phyloP scores from a whole-genome alignment of 2,888 invertebrate genomes.

The Prosopocoilus inquinatus region DNA sequence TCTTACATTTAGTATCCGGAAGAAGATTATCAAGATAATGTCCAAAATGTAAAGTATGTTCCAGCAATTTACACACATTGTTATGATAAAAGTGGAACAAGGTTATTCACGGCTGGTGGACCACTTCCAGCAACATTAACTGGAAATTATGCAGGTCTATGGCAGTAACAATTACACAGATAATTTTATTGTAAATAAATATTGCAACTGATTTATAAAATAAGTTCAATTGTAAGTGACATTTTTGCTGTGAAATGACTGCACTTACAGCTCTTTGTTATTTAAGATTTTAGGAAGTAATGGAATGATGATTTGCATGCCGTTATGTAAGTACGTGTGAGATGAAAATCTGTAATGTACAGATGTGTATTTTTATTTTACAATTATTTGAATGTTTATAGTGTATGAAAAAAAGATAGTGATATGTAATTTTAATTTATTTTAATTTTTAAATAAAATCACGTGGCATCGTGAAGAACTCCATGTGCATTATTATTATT shows the following conservation, averaged over 20 bases:
- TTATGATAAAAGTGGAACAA: constrained; percentile 88
- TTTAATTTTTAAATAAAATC: too few relatives aligned
- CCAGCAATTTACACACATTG: constrained; percentile 96
- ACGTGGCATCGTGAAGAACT: too few relatives aligned
- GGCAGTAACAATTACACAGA: constrained; percentile 65
- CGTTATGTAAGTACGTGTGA: too few relatives aligned
- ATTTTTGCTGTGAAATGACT: constrained; percentile 17
- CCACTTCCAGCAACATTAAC: constrained; percentile 88
- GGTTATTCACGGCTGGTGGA: constrained; percentile 92
- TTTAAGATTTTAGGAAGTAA: constrained; percentile 4
- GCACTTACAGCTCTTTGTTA: constrained; percentile 14
- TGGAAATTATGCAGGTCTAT: constrained; percentile 93
- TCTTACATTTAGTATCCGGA: constrained; percentile 66
- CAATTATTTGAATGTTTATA: too few relatives aligned
- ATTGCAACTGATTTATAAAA: background rate
- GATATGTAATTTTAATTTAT: too few relatives aligned
- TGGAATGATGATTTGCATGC: background rate
- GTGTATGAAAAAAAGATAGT: too few relatives aligned
- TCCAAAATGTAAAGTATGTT: constrained; percentile 82
- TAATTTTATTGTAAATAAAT: constrained; percentile 1
- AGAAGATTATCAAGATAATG: constrained; percentile 80
- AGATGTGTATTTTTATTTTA: background rate
- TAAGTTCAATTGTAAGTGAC: background rate
- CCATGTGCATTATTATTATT: too few relatives aligned
- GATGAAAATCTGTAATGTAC: background rate